Evolutionary conservation across 1,140 invertebrate species (phyloP), one percentile per base, ranked within the genome.

Genomic region (Lamellibrachia luymesi): DNA sequence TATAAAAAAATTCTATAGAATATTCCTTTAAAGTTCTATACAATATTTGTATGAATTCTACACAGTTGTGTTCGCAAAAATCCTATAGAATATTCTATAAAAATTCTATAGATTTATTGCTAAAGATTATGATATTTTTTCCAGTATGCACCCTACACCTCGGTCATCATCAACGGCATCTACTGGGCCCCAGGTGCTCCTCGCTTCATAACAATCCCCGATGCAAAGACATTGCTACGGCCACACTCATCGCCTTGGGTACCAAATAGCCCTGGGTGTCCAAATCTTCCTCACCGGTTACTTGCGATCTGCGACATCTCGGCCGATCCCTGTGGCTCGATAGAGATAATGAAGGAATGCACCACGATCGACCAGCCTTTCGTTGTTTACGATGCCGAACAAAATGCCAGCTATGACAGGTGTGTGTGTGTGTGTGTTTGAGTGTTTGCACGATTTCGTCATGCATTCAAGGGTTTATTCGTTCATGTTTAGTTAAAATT

Each of bases 311-410:
- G 99, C 96, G 99, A 99, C 96, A 99, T 99, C 95, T 99, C 98
- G 4, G 99, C 99, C 2, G 99, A 99, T 97, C 99, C 99, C 0
- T 99, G 99, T 25, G 99, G 99, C 91, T 99, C 99, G 49, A 99
- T 99, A 93, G 99, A 99, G 96, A 99, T 99, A 95, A 99, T 99
- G 99, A 99, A 99, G 95, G 99, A 99, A 95, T 99, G 99, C 95
- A 99, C 99, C 0, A 99, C 99, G 0, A 99, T 99, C 92, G 99
- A 99, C 95, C 99, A 98, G 25, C 99, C 99, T 0, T 99, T 99
- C 96, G 99, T 98, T 96, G 97, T 99, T 0, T 99, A 99, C 95
- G 99, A 99, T 96, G 99, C 99, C 4, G 98, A 99, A 96, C 97
- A 98, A 91, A 99, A 99, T 95, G 99, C 99, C 95, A 98, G 99